Evolutionary conservation across 1,140 invertebrate genomes (phyloP), one percentile per base, ranked within the genome.

Genomic region (Macrobrachium rosenbergii): DNA sequence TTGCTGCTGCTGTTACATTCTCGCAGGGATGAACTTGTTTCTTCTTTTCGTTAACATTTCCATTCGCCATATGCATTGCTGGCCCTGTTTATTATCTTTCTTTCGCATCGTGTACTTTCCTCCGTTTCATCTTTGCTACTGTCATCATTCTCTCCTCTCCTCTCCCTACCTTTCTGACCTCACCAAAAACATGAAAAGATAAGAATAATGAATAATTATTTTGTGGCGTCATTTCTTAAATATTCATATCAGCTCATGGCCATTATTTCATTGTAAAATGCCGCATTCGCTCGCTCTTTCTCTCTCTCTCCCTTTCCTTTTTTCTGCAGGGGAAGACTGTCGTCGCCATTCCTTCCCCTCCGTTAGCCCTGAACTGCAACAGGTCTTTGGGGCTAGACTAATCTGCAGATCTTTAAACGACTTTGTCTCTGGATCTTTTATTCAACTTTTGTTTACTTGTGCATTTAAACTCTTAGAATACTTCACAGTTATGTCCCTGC

Each of bases 241-340:
- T 2, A 37, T 37, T 37, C 28, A 37, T 3, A 3, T 37, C 28
- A 37, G 28, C 28, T 37, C 28, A 37, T 37, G 28, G 28, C 28
- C 28, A 37, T 37, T 37, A 37, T 37, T 37, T 37, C 28, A 37
- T 37, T 37, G 28, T 37, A 23, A 37, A 12, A 37, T 73, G 69
- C 37, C 28, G 1, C 19, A 8, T 45, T 16, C 28, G 8, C n/a
- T 43, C 45, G 2, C 45, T 37, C 73, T 76, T 45, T 76, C 73
- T 76, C 73, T 76, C 73, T 76, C 73, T 76, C 28, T 76, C 73
- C 6, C 73, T 76, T 45, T 37, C 28, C n/a, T 45, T 8, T n/a
- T 76, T 45, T 6, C 28, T 37, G 28, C 28, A 37, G 28, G 28
- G 28, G 28, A 37, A 37, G 28, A 3, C 28, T 1, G 3, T 37